phyloP scores from a whole-genome alignment of 2,888 invertebrate genomes.

The Zaprionus lineosus region DNA sequence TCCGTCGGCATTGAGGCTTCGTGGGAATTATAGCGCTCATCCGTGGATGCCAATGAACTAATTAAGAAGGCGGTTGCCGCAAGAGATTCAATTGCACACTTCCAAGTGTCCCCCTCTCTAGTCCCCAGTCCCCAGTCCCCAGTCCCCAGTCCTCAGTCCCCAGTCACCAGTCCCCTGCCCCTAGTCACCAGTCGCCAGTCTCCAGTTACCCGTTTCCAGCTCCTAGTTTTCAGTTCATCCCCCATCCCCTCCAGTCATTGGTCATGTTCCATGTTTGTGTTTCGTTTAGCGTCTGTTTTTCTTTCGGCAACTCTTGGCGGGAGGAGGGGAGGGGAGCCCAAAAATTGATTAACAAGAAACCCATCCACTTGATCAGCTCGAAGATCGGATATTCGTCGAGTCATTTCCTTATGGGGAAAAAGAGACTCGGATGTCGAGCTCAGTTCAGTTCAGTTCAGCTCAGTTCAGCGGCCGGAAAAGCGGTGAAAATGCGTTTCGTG shows the following conservation, averaged over 20 bases:
- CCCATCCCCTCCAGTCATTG: background rate
- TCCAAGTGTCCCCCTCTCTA: no score
- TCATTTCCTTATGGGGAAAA: constrained; percentile 71
- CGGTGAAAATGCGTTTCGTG: constrained; percentile 37
- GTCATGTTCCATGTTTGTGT: constrained; percentile 8
- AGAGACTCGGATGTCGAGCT: no score
- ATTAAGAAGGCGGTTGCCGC: constrained; percentile 58
- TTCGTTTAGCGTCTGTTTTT: constrained; percentile 30
- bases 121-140: constrained; percentile 1
- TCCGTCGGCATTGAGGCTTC: constrained; percentile 54
- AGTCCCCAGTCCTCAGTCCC: background rate
- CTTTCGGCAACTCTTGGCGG: constrained; percentile 12
- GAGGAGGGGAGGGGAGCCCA: background rate
- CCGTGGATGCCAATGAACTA: constrained; percentile 64
- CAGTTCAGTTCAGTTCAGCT: no score
- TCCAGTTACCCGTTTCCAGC: constrained; percentile 5
- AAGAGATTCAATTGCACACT: constrained; percentile 59
- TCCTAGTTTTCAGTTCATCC: background rate
- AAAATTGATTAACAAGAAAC: constrained; percentile 34
- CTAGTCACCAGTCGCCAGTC: constrained; percentile 2
- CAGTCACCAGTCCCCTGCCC: no score
- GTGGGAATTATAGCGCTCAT: constrained; percentile 73
- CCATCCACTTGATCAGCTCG: constrained; percentile 52
- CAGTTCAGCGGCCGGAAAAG: constrained; percentile 54
- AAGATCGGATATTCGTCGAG: constrained; percentile 57